Evolutionary conservation across 2,797 vertebrate species (phyloP), one percentile per base, ranked within the genome.

Genomic region (Hypotaenidia philippensis): DNA sequence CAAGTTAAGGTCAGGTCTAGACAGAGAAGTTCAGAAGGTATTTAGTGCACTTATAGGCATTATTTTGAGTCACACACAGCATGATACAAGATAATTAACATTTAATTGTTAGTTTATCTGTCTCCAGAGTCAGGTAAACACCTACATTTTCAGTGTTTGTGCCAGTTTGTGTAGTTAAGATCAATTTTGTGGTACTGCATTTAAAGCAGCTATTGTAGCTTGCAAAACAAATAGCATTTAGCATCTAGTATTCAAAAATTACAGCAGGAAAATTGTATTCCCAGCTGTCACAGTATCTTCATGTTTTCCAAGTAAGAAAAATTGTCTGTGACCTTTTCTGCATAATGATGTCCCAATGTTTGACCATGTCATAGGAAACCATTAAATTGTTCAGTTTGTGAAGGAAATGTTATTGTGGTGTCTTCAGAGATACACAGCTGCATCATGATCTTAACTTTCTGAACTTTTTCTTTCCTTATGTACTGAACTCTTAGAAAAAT

Each of bases 261-360:
- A 56, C 7, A 83, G 5, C 63, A 52, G 78, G 26, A 55, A 76
- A 81, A 66, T 23, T 52, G 15, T 77, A 47, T 95, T 77, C 76
- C 5, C 3, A 69, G 14, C 18, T 5, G 3, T 47, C 34, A 38
- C 18, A 53, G 22, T 83, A 65, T 85, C 90, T 95, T 87, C 69
- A 78, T 90, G 77, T 96, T 82, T 92, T 69, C 32, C 49, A 88
- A 89, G 29, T 83, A 56, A 94, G 36, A 94, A 96, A 94, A 78
- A 89, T 64, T 64, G 65, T 38, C 32, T 86, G 59, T 89, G 85
- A 71, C 71, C 70, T 85, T 71, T 84, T 27, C 17, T 77, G 34
- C 22, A 60, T 91, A 95, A 96, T 87, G 77, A 76, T 89, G 53
- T 80, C n/a, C 40, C 93, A 76, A 10, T 2, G 4, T 88, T 96